A percentile compares a stretch with the other conserved stretches of the same genome.
Evolutionary conservation across 1,140 invertebrate species (phyloP).

Genomic region (Euwallacea similis): DNA sequence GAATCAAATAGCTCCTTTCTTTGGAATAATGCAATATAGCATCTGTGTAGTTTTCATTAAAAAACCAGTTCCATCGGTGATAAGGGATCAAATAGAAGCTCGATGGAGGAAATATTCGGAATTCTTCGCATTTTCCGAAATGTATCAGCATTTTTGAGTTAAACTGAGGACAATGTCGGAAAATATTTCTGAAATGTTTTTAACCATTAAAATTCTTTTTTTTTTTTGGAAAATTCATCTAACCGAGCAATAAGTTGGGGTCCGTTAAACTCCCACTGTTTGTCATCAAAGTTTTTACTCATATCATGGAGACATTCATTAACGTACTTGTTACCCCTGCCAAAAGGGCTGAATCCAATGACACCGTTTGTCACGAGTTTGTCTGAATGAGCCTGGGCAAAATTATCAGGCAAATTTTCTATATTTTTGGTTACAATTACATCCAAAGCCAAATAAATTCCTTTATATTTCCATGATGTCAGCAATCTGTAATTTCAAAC

Average conservation of each 20-base stretch:
- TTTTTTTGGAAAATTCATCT: background rate
- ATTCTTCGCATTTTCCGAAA: constrained; percentile 61
- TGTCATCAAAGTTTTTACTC: constrained; percentile 61
- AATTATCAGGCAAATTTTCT: constrained; percentile 62
- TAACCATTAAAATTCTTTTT: background rate
- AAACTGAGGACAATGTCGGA: constrained; percentile 12
- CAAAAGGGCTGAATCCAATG: constrained; percentile 58
- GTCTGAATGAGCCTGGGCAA: constrained; percentile 62
- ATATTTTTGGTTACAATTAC: constrained; percentile 68
- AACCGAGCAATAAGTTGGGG: constrained; percentile 67
- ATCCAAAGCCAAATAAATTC: constrained; percentile 77
- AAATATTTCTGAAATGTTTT: constrained; percentile 18
- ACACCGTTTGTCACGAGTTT: constrained; percentile 65
- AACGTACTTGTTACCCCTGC: constrained; percentile 61
- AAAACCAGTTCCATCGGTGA: constrained; percentile 63
- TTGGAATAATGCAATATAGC: constrained; percentile 55
- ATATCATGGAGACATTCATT: constrained; percentile 62
- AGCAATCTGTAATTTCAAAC: constrained; percentile 57
- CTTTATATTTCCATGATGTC: constrained; percentile 74
- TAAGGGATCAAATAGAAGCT: constrained; percentile 69
- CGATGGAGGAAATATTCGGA: constrained; percentile 62
- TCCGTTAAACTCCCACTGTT: constrained; percentile 71
- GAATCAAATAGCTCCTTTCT: constrained; percentile 61
- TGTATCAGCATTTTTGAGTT: constrained; percentile 61
- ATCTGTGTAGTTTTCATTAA: constrained; percentile 56